Conservation (phyloP, 1,140 invertebrate genomes). For the Listronotus oregonensis region DNA sequence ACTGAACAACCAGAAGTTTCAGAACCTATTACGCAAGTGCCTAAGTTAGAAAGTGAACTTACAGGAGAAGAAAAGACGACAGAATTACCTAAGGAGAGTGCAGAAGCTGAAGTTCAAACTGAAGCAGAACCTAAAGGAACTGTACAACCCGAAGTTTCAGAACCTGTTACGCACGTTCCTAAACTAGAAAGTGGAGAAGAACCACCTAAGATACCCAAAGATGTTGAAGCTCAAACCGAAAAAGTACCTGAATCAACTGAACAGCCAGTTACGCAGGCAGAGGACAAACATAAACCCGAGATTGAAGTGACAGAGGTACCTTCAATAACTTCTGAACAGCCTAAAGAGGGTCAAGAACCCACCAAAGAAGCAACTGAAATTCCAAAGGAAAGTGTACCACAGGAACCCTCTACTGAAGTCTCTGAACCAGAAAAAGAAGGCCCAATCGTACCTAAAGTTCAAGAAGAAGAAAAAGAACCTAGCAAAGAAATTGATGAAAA, state of each 20-base stretch:
- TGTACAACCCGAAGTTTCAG: constrained; percentile 14
- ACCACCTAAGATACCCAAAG: constrained; percentile 11
- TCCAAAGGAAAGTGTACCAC: constrained; percentile 30
- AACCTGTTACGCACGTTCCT: background rate
- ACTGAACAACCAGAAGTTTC: constrained; percentile 9
- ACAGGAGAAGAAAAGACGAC: constrained; percentile 3
- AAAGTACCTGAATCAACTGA: constrained; percentile 16
- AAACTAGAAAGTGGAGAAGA: constrained; percentile 1
- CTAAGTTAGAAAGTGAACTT: background rate
- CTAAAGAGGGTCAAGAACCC: constrained; percentile 25
- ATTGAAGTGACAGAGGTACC: constrained; percentile 31
- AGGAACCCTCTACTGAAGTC: background rate
- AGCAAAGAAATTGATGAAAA: constrained; percentile 32
- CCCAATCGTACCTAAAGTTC: constrained; percentile 7
- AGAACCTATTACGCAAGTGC: background rate
- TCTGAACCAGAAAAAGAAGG: constrained; percentile 4
- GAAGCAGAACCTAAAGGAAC: constrained; percentile 12
- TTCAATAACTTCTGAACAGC: constrained; percentile 32
- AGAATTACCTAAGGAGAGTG: background rate
- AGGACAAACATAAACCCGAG: too few species aligned
- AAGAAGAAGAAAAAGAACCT: constrained; percentile 23
- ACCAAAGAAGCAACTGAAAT: constrained; percentile 11
- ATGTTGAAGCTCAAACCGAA: too few species aligned
- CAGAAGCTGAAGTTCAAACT: too few species aligned
- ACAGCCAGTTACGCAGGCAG: constrained; percentile 5